These are phyloP conservation scores for Yponomeuta cagnagella DNA, from an alignment of 2,888 invertebrate genomes.

Conservation along the genomic window DNA sequence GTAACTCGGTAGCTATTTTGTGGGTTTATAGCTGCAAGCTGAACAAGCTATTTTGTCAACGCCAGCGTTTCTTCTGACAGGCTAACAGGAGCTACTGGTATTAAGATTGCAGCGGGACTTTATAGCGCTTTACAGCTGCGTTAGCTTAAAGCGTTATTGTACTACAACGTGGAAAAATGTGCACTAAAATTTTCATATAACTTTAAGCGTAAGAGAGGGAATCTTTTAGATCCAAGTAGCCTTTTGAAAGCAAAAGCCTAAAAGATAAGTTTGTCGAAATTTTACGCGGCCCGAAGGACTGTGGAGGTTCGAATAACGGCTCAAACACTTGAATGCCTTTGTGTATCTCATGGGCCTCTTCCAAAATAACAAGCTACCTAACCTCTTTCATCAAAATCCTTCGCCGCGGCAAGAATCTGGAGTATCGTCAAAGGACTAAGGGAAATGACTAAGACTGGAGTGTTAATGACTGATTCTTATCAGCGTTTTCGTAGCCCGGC, in stretches of 20 bases:
- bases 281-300: neutral
- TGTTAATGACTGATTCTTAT: constrained; percentile 55
- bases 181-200: neutral
- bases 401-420: constrained; percentile 4
- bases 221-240: neutral
- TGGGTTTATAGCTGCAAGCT: neutral
- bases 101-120: neutral
- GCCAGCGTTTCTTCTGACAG: constrained; percentile 1
- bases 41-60: constrained; percentile 3
- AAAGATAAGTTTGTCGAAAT: constrained; percentile 9
- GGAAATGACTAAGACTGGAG: constrained; percentile 32
- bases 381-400: constrained; percentile 15
- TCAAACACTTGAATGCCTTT: constrained; percentile 8
- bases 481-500: constrained; percentile 42
- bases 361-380: constrained; percentile 12
- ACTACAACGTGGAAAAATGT: neutral
- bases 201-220: neutral
- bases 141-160: neutral
- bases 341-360: constrained; percentile 4
- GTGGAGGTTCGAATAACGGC: constrained; percentile 1
- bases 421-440: constrained; percentile 16
- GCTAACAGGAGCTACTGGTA: neutral
- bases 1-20: neutral
- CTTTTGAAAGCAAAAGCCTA: neutral
- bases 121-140: neutral